These are phyloP conservation scores for Aeoliscus strigatus DNA, from an alignment of 2,797 vertebrate genomes.

Conservation along the genomic window DNA sequence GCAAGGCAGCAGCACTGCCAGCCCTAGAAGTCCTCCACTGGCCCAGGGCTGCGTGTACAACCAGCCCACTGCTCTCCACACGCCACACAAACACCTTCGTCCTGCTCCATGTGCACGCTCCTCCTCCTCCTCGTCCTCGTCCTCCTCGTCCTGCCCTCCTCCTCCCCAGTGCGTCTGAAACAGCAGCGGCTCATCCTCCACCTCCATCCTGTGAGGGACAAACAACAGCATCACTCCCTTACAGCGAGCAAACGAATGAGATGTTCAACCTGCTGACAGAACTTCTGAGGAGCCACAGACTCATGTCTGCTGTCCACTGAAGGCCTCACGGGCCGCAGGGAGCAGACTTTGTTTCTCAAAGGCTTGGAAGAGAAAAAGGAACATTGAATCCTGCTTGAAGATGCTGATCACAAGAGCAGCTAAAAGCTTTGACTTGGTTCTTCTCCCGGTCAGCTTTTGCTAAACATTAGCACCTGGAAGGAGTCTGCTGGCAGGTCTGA, in stretches of 20 bases:
- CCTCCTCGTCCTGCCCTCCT: slow-evolving; percentile 72
- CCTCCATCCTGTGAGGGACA: slow-evolving; percentile 79
- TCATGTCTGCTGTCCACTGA: slow-evolving; percentile 26
- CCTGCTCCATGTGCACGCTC: slow-evolving; percentile 49
- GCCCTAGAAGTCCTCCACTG: slow-evolving; percentile 79
- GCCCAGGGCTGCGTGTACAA: slow-evolving; percentile 86
- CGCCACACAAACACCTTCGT: slow-evolving; percentile 67
- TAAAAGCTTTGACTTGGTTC: slow-evolving; percentile 59
- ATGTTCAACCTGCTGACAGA: slow-evolving; percentile 29
- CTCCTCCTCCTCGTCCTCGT: slow-evolving; percentile 55
- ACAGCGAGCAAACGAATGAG: slow-evolving; percentile 16
- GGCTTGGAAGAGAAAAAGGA: slow-evolving; percentile 37
- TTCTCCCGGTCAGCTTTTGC: slow-evolving; percentile 38
- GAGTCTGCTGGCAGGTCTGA: slow-evolving; percentile 27
- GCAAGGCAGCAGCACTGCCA: slow-evolving; percentile 84
- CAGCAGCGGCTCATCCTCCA: slow-evolving; percentile 87
- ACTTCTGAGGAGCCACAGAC: too few relatives aligned
- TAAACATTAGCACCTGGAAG: slow-evolving; percentile 47
- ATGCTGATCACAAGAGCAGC: slow-evolving; percentile 63
- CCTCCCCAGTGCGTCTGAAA: slow-evolving; percentile 81
- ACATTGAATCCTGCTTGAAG: slow-evolving; percentile 53
- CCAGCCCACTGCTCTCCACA: slow-evolving; percentile 87
- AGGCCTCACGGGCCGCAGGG: too few relatives aligned
- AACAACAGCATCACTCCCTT: slow-evolving; percentile 25
- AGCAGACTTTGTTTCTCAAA: slow-evolving; percentile 25